A percentile compares a stretch with the other conserved stretches of the same genome.
Conservation (phyloP, 1,140 invertebrate genomes). For the Drosophila takahashii region DNA sequence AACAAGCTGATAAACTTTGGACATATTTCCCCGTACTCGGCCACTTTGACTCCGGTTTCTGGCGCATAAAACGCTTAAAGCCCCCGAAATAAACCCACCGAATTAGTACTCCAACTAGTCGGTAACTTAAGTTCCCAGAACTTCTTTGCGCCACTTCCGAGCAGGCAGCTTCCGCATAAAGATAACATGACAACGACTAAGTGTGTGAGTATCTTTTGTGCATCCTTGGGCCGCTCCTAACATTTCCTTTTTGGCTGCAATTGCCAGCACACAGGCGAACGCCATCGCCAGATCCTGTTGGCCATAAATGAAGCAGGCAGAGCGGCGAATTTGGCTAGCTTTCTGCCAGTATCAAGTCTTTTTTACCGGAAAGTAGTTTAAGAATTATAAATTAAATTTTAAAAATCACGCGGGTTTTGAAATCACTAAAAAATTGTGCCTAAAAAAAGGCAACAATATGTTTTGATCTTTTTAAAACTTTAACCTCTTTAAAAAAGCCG, state of each 20-base stretch:
- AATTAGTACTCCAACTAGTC: constrained; percentile 49
- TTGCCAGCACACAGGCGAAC: constrained; percentile 38
- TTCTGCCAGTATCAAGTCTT: neutral
- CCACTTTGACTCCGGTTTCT: constrained; percentile 26
- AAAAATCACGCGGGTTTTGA: too few relatives aligned
- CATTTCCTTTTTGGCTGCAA: constrained; percentile 49
- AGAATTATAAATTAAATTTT: too few relatives aligned
- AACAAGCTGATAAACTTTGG: constrained; percentile 57
- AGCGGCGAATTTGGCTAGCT: neutral
- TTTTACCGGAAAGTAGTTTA: too few relatives aligned
- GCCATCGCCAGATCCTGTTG: constrained; percentile 22
- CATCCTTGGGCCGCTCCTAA: constrained; percentile 52
- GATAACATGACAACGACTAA: constrained; percentile 61
- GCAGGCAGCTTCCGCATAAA: constrained; percentile 62
- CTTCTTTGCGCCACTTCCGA: constrained; percentile 73
- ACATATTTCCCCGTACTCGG: constrained; percentile 25
- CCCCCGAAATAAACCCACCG: constrained; percentile 32
- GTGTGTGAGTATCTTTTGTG: constrained; percentile 44
- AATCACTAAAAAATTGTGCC: too few relatives aligned
- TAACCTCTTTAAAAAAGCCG: too few relatives aligned
- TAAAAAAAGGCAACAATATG: too few relatives aligned
- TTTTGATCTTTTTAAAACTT: too few relatives aligned
- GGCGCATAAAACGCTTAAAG: constrained; percentile 62
- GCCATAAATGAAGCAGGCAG: constrained; percentile 27
- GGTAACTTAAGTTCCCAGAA: constrained; percentile 41